Percentiles rank a stretch among this genome's conserved stretches.
These are phyloP conservation scores for Sebastes trivittatus DNA, from an alignment of 2,797 vertebrate species.

Conservation along the genomic window DNA sequence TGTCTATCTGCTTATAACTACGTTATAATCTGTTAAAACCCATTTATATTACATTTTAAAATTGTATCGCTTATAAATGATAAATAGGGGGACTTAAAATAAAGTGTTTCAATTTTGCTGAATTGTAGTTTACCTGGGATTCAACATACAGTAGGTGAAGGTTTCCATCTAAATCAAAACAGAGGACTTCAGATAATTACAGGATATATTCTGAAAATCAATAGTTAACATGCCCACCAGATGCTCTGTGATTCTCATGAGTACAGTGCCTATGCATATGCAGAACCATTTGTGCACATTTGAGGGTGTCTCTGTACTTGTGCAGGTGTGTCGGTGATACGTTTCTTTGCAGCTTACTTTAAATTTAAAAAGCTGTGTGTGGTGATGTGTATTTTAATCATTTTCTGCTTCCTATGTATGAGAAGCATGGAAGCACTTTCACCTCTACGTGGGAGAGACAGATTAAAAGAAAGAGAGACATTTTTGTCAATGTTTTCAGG, in stretches of 20 bases:
- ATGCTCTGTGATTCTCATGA: not conserved
- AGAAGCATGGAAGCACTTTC: slow-evolving; percentile 31
- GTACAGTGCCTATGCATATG: not conserved
- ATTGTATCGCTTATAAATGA: not conserved
- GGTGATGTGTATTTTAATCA: not conserved
- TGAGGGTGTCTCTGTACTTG: not conserved
- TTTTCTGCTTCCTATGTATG: not conserved
- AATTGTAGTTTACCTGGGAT: not conserved
- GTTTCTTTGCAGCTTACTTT: not conserved
- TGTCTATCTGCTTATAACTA: not conserved
- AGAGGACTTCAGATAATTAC: not conserved
- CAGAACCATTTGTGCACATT: not conserved
- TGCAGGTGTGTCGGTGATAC: not conserved
- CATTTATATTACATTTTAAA: not conserved
- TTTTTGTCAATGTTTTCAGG: slow-evolving; percentile 23
- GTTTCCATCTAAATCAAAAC: not conserved
- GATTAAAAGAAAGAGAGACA: not conserved
- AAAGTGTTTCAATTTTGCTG: not conserved
- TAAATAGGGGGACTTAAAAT: not conserved
- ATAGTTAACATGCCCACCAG: not conserved
- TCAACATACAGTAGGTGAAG: not conserved
- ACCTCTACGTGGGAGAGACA: slow-evolving; percentile 14
- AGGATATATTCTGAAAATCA: not conserved
- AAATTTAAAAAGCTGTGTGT: not conserved
- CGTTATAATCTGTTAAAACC: not conserved